phyloP scores from a whole-genome alignment of 2,888 invertebrate genomes.

The Scaptodrosophila latifasciaeformis region DNA sequence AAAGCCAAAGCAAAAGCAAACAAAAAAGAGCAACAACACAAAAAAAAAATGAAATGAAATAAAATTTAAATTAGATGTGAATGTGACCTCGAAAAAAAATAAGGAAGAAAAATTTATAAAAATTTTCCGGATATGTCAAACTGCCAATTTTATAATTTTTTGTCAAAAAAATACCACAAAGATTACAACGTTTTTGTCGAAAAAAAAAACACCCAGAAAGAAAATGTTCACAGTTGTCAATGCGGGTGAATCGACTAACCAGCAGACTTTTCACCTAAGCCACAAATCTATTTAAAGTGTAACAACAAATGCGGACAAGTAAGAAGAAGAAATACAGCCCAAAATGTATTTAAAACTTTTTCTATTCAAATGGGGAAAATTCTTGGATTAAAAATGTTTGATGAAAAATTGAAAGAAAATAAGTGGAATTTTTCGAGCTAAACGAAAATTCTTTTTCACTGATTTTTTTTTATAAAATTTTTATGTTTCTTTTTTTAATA shows the following conservation, averaged over 20 bases:
- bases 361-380: too few species aligned
- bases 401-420: not conserved
- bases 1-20: conserved; percentile 8
- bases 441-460: conserved; percentile 12
- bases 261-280: too few species aligned
- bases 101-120: conserved; percentile 43
- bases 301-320: conserved; percentile 15
- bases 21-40: conserved; percentile 27
- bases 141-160: too few species aligned
- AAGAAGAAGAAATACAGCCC: conserved; percentile 20
- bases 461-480: not conserved
- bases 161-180: conserved; percentile 4
- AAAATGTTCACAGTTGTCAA: not conserved
- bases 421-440: conserved; percentile 19
- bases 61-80: conserved; percentile 64
- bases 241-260: too few species aligned
- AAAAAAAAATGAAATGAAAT: conserved; percentile 48
- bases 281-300: too few species aligned
- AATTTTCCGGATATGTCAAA: conserved; percentile 39
- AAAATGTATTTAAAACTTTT: too few species aligned
- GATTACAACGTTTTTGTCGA: not conserved
- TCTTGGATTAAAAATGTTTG: not conserved
- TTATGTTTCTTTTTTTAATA: not conserved
- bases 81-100: conserved; percentile 59
- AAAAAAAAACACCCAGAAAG: not conserved